Evolutionary conservation across 2,113 vertebrate species (phyloP), one percentile per base, ranked within the genome.

Genomic region (Caranx melampygus): DNA sequence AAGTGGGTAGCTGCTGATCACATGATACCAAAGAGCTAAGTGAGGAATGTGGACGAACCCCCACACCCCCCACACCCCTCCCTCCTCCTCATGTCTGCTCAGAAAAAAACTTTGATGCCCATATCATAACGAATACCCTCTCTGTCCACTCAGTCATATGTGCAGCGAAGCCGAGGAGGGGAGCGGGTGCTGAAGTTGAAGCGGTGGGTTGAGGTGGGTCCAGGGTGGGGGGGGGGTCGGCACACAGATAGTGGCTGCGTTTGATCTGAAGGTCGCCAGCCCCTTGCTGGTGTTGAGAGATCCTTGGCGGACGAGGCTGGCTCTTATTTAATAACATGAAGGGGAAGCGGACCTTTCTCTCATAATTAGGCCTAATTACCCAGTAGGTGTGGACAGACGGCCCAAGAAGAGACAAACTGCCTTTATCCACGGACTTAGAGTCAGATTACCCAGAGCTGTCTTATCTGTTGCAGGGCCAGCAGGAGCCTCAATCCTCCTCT

Each of bases 321-420:
- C 97, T 97, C 96, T 99, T 96, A 98, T 99, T 99, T 99, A 99
- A 99, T 99, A 99, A 99, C 96, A 96, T 96, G 95, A 98, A 97
- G 95, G 97, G 97, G 97, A 98, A 97, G 97, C 97, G 94, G 97
- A 97, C 95, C 93, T 97, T 96, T 97, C 95, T 96, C 96, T 98
- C 97, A 99, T 99, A 99, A 99, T 99, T 98, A 99, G 97, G 96
- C 97, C 97, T 99, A 99, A 99, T 99, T 99, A 98, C 96, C 95
- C 95, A 93, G 93, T 94, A 98, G 97, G 98, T 98, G 98, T 98
- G 98, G 98, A 99, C 96, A 98, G 98, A 99, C 82, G 63, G 94
- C 94, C 97, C 95, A 96, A 97, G 96, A 98, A 96, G 97, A 98
- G 97, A 99, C 98, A 99, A 99, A 97, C 97, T 99, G 97, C 96